Percentiles rank a stretch among this genome's conserved stretches.
These are phyloP conservation scores for Emydoidea blandingii DNA, from an alignment of 2,797 vertebrate species.

Conservation along the genomic window DNA sequence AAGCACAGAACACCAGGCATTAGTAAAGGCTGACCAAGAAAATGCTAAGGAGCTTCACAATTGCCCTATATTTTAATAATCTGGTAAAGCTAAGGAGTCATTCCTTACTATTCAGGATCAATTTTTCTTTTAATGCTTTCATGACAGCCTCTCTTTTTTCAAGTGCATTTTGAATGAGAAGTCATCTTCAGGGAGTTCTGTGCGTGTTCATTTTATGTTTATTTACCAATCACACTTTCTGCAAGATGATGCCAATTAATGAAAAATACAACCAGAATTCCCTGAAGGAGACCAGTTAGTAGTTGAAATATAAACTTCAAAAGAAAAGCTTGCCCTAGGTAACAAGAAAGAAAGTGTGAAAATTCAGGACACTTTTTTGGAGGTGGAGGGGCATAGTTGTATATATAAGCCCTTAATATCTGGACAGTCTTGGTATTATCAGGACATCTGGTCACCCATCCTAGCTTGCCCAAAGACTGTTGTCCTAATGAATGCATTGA, in stretches of 20 bases:
- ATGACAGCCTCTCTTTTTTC: constrained; percentile 13
- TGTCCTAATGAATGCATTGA: constrained; percentile 17
- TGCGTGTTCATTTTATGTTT: constrained; percentile 50
- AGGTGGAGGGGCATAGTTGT: too few species aligned
- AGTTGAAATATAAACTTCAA: constrained; percentile 17
- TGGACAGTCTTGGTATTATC: too few species aligned
- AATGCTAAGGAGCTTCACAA: background rate
- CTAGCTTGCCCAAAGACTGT: background rate
- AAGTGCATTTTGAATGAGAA: constrained; percentile 41
- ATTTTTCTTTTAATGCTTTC: background rate
- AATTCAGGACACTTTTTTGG: too few species aligned
- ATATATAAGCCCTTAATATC: too few species aligned
- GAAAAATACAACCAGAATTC: constrained; percentile 35
- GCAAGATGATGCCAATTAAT: constrained; percentile 67
- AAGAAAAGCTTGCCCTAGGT: constrained; percentile 9
- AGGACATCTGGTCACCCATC: too few species aligned
- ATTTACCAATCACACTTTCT: constrained; percentile 36
- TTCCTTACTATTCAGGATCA: background rate
- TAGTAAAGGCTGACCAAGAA: background rate
- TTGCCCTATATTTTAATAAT: background rate
- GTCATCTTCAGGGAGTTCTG: constrained; percentile 23
- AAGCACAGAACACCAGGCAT: background rate
- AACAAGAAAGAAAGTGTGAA: too few species aligned
- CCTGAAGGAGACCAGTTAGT: background rate
- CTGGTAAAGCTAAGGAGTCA: background rate